Evolutionary conservation across 2,888 invertebrate genomes (phyloP).

Genomic region (Microdon myrmicae): DNA sequence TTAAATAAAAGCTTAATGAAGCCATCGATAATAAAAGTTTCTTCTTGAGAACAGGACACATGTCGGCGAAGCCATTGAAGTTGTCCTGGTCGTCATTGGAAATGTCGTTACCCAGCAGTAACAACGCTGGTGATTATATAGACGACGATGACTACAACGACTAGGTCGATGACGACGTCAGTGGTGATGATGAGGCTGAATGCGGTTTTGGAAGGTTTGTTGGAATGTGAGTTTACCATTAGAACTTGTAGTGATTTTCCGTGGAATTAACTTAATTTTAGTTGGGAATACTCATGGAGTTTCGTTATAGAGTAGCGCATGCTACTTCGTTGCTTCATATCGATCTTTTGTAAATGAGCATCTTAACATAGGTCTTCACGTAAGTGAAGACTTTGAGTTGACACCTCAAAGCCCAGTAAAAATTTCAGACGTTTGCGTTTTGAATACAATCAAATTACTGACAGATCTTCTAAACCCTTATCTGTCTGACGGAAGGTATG

Average conservation of each 20-base stretch:
- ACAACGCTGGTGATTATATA: constrained; percentile 31
- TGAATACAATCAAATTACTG: too few relatives aligned
- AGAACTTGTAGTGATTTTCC: constrained; percentile 30
- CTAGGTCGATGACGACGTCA: not conserved
- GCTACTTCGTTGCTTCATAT: too few relatives aligned
- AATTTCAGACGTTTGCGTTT: too few relatives aligned
- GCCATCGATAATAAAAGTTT: constrained; percentile 54
- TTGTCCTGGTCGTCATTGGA: constrained; percentile 47
- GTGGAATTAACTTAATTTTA: constrained; percentile 62
- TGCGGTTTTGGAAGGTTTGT: constrained; percentile 55
- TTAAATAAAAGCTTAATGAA: constrained; percentile 63
- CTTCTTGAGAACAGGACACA: constrained; percentile 34
- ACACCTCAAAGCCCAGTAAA: too few relatives aligned
- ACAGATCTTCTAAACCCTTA: too few relatives aligned
- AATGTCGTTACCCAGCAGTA: constrained; percentile 54
- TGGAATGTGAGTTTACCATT: constrained; percentile 1
- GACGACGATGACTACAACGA: constrained; percentile 6
- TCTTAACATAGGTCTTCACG: too few relatives aligned
- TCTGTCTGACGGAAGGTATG: too few relatives aligned
- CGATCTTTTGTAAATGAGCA: too few relatives aligned
- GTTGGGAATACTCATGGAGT: constrained; percentile 54
- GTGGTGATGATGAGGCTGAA: constrained; percentile 43
- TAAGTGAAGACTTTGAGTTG: too few relatives aligned
- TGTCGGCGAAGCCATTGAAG: constrained; percentile 49
- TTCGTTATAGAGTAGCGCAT: constrained; percentile 2